Base-by-base conservation (phyloP, 2,888 invertebrate species). In the Icerya purchasi region DNA sequence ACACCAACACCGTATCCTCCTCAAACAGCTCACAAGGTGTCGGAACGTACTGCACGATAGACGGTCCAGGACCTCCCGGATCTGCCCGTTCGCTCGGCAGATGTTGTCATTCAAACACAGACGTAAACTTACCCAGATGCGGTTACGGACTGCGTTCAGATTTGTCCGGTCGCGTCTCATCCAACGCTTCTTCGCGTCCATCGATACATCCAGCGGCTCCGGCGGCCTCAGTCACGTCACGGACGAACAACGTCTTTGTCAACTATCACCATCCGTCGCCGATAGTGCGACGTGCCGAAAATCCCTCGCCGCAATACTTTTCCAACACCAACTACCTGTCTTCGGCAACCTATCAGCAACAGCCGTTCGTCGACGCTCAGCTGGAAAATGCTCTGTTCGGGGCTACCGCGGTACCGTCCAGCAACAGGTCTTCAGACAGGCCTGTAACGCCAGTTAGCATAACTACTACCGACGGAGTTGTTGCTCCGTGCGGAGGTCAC, bases 401-500 rank as follows among this genome's bases (percentile, higher is more conserved):
- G 3, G 3, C 50, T 23, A 18, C 61, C 60, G 22, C 55, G 56
- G 49, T 21, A 50, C 22, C 53, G 56, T 20, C 36, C 24, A 22
- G 14, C 57, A 52, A 21, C 36, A 58, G 61, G 10, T 56, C 60
- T n/a, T 51, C 54, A 10, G 5, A 22, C 54, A 20, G 54, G 50
- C 59, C 60, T 5, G 64, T 61, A 8, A 65, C 67, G 54, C 73
- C 72, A 3, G 73, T 73, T 67, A 65, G 73, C 57, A 60, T 65
- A 10, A 64, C 63, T 14, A 70, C 72, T 19, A 72, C 71, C 62
- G 76, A 76, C 68, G 75, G 75, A 61, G 76, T 78, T 54, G 77
- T 80, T 62, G 78, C 80, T 63, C 81, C 81, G 22, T 82, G 82
- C 69, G 81, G 81, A 14, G 82, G 82, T 2, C 80, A 80, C 68